Evolutionary conservation across 1,140 invertebrate species (phyloP), one percentile per base, ranked within the genome.

Genomic region (Anoplolepis gracilipes): DNA sequence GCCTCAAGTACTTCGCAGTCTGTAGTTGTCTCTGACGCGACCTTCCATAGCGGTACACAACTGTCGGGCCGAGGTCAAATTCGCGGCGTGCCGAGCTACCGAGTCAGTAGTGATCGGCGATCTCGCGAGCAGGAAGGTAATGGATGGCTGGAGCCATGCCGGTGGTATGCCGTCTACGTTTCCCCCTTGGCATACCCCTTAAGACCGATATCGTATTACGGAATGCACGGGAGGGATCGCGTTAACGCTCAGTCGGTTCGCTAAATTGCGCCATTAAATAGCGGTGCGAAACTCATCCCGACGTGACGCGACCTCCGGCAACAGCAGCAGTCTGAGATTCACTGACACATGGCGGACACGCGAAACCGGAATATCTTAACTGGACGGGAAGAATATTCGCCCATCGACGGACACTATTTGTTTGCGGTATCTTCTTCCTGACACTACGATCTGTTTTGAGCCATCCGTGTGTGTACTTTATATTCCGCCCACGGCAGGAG

Each of bases 251-350:
- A 36, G 19, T 46, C n/a, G 36, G 39, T 46, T 73, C 13, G 25
- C 53, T 72, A 73, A 82, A 82, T 82, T 82, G 67, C 78, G 28
- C 36, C 67, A 73, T 82, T 82, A 82, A n/a, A 73, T 73, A 59
- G 30, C 30, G 33, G 46, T 49, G 19, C 13, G 46, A 49, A 49
- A 19, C 46, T 49, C 46, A 49, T 5, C 46, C 46, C 13, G 3
- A 46, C 42, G 42, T n/a, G n/a, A n/a, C n/a, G n/a, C n/a, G n/a
- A 36, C 33, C 33, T 1, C 33, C 28, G 53, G 42, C n/a, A n/a
- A n/a, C n/a, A n/a, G n/a, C n/a, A n/a, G n/a, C n/a, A n/a, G n/a
- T 13, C 36, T 36, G 8, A n/a, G 64, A 67, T 67, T 67, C 39
- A 25, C 39, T 13, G 19, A 30, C 22, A 28, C 36, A 39, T n/a